Evolutionary conservation across 1,140 invertebrate genomes (phyloP).

Genomic region (Drosophila ohnishii): DNA sequence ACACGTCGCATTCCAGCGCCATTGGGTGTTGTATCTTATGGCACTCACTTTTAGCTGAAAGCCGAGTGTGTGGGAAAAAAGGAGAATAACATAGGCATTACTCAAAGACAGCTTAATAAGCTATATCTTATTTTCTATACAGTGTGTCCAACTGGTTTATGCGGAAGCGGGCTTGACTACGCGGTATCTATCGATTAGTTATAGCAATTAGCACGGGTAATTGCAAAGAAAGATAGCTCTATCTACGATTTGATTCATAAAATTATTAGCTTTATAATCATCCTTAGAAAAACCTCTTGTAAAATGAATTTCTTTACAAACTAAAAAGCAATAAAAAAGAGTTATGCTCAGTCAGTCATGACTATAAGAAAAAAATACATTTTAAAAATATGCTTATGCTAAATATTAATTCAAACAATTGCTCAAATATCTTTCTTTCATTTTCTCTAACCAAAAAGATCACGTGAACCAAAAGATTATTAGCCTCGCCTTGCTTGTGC

Average conservation of each 20-base stretch:
- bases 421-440: neutral
- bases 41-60: neutral
- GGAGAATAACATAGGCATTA: neutral
- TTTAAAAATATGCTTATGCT: neutral
- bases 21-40: neutral
- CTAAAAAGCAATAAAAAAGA: neutral
- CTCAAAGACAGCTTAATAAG: neutral
- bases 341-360: no score
- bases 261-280: neutral
- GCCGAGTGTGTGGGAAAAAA: neutral
- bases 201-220: constrained; percentile 6
- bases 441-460: neutral
- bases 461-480: neutral
- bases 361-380: no score
- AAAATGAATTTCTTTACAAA: neutral
- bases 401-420: neutral
- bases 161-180: constrained; percentile 20
- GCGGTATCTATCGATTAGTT: constrained; percentile 6
- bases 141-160: constrained; percentile 27
- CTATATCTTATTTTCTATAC: neutral
- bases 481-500: neutral
- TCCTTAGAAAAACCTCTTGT: no score
- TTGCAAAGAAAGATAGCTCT: neutral
- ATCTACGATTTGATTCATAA: neutral
- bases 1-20: constrained; percentile 20